Evolutionary conservation across 2,113 vertebrate genomes (phyloP), one percentile per base, ranked within the genome.

Genomic region (Sorex fumeus): DNA sequence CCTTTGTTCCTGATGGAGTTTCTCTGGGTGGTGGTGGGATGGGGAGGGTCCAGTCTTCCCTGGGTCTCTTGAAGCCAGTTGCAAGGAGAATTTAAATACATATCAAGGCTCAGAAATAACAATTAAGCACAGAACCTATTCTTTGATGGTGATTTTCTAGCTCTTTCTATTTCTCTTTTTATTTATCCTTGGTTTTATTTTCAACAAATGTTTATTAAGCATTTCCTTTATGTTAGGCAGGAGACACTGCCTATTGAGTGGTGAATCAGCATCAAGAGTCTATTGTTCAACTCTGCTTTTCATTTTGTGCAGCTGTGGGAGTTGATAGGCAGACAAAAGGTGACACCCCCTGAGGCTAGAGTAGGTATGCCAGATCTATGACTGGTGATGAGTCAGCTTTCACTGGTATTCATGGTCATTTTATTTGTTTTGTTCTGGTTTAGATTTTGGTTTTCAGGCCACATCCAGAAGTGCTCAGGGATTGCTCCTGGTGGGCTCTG

Each of bases 241-340:
- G 2, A 43, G 75, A 45, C 47, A 57, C 12, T 21, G 50, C 12
- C 19, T 84, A 50, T 70, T 40, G 0, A 64, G 27, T 32, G 43
- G 64, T 64, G n/a, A 64, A 47, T 23, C 9, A 78, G 28, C n/a
- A 53, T 34, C 2, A 4, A 25, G 34, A 79, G 45, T 57, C 34
- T 60, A 28, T 69, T 91, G 16, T 43, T 57, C 8, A 47, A 36
- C 18, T 27, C 45, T 81, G 34, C 40, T 81, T 90, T 90, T 75
- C 34, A 75, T 86, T 74, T 86, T 81, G 70, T 69, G 60, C 18
- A 81, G 47, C 30, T 72, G 45, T 80, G 45, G 62, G 53, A 34
- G 11, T 32, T 79, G 23, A 23, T 66, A 74, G 32, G 40, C 53
- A 74, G 43, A 79, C 62, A 85, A 84, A 50, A 27, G 28, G 6